Conservation (phyloP, 2,888 invertebrate genomes). For the Tethea ocularis region DNA sequence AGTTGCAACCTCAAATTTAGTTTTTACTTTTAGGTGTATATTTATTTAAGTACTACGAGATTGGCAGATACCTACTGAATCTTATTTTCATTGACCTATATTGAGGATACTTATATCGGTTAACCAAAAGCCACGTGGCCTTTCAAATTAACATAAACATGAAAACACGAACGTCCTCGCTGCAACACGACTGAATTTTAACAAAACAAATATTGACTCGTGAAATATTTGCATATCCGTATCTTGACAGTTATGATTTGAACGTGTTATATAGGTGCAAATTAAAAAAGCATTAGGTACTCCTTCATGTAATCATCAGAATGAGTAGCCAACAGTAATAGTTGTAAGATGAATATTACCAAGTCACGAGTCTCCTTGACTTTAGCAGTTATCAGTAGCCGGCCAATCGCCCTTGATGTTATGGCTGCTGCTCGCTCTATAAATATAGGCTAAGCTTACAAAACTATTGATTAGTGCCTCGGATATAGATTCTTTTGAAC, state of each 20-base stretch:
- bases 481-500: conserved; percentile 46
- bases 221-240: conserved; percentile 24
- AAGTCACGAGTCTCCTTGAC: conserved; percentile 50
- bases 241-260: background rate
- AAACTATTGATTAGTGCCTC: conserved; percentile 58
- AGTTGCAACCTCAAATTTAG: too few species aligned
- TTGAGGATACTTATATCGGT: background rate
- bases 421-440: conserved; percentile 33
- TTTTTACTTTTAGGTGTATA: too few species aligned
- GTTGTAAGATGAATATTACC: conserved; percentile 40
- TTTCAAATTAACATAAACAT: conserved; percentile 4
- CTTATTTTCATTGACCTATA: background rate
- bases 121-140: background rate
- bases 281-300: conserved; percentile 18
- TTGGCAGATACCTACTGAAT: background rate
- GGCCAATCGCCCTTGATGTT: conserved; percentile 45
- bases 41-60: too few species aligned
- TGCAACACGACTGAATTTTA: background rate
- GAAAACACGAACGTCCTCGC: conserved; percentile 4
- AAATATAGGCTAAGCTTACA: conserved; percentile 37
- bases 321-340: conserved; percentile 34
- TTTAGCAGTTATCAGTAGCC: conserved; percentile 33
- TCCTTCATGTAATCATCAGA: conserved; percentile 14
- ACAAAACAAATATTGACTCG: conserved; percentile 32
- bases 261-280: conserved; percentile 16